Conservation (phyloP, 2,888 invertebrate genomes). For the Gastrophysa polygoni region DNA sequence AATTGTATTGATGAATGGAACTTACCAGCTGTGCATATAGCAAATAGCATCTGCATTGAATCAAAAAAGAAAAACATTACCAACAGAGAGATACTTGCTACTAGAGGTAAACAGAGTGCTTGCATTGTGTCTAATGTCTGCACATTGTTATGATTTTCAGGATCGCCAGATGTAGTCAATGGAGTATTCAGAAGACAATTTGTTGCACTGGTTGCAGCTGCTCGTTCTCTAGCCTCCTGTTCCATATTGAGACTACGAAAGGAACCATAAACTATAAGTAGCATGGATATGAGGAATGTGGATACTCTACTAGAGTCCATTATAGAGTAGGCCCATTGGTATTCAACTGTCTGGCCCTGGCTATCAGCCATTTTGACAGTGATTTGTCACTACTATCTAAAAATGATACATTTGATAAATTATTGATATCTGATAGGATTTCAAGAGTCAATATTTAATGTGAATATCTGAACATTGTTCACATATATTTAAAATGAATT, state of each 20-base stretch:
- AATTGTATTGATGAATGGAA: neutral
- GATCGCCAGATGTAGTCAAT: conserved; percentile 46
- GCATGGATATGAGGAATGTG: conserved; percentile 95
- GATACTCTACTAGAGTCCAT: conserved; percentile 98
- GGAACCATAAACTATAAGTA: conserved; percentile 96
- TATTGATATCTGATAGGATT: too few species aligned
- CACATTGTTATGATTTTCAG: conserved; percentile 59
- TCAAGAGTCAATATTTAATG: too few species aligned
- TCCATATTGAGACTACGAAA: conserved; percentile 97
- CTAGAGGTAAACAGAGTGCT: conserved; percentile 93
- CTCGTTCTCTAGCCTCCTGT: conserved; percentile 82
- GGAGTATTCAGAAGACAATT: conserved; percentile 55
- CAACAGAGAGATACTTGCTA: conserved; percentile 93
- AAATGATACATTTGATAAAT: conserved; percentile 12
- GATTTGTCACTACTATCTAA: conserved; percentile 38
- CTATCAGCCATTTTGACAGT: conserved; percentile 44
- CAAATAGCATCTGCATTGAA: conserved; percentile 96
- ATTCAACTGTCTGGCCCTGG: conserved; percentile 60
- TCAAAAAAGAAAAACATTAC: conserved; percentile 99
- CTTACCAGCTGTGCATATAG: conserved; percentile 95
- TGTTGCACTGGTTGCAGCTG: conserved; percentile 61
- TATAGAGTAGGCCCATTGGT: conserved; percentile 91
- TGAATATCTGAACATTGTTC: too few species aligned
- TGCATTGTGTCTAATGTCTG: conserved; percentile 97
- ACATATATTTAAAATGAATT: too few species aligned